Conservation (phyloP, 2,888 invertebrate genomes). For the Eucriotettix oculatus region DNA sequence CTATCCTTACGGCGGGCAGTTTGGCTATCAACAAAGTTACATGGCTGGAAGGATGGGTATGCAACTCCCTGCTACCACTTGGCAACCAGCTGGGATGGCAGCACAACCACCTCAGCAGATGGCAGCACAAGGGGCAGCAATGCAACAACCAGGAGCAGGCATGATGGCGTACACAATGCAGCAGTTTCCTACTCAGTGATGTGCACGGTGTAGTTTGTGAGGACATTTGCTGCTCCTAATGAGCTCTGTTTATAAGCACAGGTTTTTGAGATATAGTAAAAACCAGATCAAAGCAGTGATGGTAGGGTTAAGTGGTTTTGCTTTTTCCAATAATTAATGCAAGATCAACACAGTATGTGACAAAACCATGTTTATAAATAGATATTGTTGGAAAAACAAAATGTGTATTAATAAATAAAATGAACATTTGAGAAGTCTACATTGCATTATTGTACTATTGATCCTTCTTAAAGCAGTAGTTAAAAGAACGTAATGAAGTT, state of each 20-base stretch:
- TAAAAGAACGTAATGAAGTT: too few species aligned
- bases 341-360: neutral
- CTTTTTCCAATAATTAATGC: neutral
- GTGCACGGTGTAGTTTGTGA: neutral
- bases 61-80: slow-evolving; percentile 29
- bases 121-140: slow-evolving; percentile 33
- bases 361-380: neutral
- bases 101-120: slow-evolving; percentile 34
- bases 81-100: slow-evolving; percentile 28
- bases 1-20: slow-evolving; percentile 32
- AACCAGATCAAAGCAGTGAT: neutral
- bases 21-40: slow-evolving; percentile 29
- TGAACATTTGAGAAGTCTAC: neutral
- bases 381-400: neutral
- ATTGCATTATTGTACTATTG: neutral
- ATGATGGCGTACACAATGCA: slow-evolving; percentile 46
- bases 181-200: slow-evolving; percentile 76
- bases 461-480: neutral
- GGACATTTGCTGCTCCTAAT: neutral
- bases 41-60: slow-evolving; percentile 24
- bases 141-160: slow-evolving; percentile 17
- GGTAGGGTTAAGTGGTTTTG: neutral
- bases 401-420: neutral
- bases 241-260: neutral
- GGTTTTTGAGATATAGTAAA: neutral